Evolutionary conservation across 2,888 invertebrate genomes (phyloP).

Genomic region (Zaprionus bogoriensis): DNA sequence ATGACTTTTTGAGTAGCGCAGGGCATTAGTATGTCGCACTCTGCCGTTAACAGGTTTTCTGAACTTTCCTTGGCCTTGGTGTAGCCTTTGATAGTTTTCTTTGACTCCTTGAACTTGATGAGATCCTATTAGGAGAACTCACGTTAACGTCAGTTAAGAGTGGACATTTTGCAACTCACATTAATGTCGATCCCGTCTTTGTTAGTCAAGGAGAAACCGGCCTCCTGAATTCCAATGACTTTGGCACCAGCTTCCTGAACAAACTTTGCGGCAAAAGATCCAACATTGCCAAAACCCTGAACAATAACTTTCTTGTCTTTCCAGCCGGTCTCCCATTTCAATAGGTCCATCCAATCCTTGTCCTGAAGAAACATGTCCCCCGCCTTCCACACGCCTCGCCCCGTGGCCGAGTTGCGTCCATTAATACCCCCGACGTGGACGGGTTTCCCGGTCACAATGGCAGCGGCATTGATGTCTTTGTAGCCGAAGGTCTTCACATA

Average conservation of each 20-base stretch:
- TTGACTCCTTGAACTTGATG: conserved; percentile 89
- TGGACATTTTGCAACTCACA: conserved; percentile 44
- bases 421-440: conserved; percentile 98
- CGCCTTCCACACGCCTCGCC: conserved; percentile 96
- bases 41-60: conserved; percentile 92
- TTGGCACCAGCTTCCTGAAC: conserved; percentile 95
- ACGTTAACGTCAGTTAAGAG: not conserved
- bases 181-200: conserved; percentile 91
- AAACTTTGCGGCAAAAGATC: conserved; percentile 97
- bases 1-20: conserved; percentile 98
- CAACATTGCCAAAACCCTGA: conserved; percentile 98
- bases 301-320: conserved; percentile 97
- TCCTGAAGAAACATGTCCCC: conserved; percentile 97
- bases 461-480: conserved; percentile 96
- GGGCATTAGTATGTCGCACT: conserved; percentile 98
- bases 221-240: conserved; percentile 95
- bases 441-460: conserved; percentile 98
- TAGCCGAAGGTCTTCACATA: conserved; percentile 97
- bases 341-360: conserved; percentile 96
- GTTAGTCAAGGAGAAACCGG: conserved; percentile 93
- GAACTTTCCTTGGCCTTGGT: conserved; percentile 93
- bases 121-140: conserved; percentile 85
- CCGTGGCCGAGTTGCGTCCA: conserved; percentile 98
- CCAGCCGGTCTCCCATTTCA: conserved; percentile 95
- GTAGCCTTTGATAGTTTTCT: conserved; percentile 94